Evolutionary conservation across 2,888 invertebrate species (phyloP), one percentile per base, ranked within the genome.

Genomic region (Meloe dianella): DNA sequence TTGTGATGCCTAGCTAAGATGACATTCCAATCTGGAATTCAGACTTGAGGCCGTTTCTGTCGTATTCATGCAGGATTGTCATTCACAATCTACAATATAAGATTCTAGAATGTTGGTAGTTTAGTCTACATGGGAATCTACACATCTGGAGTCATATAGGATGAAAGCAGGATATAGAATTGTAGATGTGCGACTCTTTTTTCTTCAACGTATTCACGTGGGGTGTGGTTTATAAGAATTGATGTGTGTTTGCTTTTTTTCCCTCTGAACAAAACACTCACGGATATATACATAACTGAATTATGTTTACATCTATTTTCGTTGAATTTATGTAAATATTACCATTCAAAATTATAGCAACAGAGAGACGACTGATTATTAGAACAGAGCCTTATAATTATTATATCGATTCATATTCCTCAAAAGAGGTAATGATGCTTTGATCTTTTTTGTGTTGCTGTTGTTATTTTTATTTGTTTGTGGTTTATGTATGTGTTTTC

Each of bases 1-100:
- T 51, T 17, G n/a, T n/a, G 47, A 51, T 51, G 47, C 51, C 60
- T 51, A 56, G 17, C 59, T 41, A 57, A 47, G 64, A 68, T 63
- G 65, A 65, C 68, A 68, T 68, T 68, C 68, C 68, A 68, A 68
- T 68, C 68, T 68, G 65, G 65, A 65, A 61, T 68, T 68, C 68
- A 65, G 65, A 65, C 64, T 67, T 60, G 67, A 57, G 64, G 62
- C 20, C 32, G 58, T 58, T 32, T 12, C 56, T 27, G 10, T n/a
- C 35, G 41, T 65, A 67, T 67, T 64, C 67, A 67, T 65, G 61
- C 61, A 67, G 64, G 56, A 64, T 65, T 67, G 64, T 61, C 65
- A 60, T 60, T 59, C 32, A 30, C 47, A 38, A 32, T 38, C 7
- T 38, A 38, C 38, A 22, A 51, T 51, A 51, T 22, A 51, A 22